A percentile compares a stretch with the other conserved stretches of the same genome.
These are phyloP conservation scores for Frieseomelitta varia DNA, from an alignment of 1,140 invertebrate species.

Conservation along the genomic window DNA sequence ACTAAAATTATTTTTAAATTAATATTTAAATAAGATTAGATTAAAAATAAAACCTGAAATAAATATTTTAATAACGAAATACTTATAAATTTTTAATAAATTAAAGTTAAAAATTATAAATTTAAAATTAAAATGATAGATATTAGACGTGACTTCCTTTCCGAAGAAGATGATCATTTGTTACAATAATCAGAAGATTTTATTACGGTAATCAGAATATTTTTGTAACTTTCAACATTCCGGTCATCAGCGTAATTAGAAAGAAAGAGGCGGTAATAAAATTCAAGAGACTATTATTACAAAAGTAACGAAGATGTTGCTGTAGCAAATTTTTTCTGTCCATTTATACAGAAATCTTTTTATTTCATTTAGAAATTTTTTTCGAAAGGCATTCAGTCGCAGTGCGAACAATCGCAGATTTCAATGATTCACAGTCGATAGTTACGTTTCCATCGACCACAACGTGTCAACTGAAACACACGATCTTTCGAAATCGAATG, in stretches of 20 bases:
- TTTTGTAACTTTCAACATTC: neutral
- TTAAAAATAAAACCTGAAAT: too few species aligned
- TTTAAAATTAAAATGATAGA: too few species aligned
- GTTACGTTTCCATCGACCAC: conserved; percentile 4
- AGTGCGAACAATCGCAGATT: neutral
- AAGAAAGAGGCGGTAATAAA: neutral
- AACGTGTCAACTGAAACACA: neutral
- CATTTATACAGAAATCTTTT: neutral
- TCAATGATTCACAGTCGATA: conserved; percentile 24
- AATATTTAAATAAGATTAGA: too few species aligned
- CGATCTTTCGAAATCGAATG: conserved; percentile 19
- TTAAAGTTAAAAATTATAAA: too few species aligned
- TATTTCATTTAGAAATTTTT: neutral
- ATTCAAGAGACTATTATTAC: neutral
- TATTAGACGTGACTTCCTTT: neutral
- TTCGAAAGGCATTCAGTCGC: neutral
- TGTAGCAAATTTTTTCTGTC: neutral
- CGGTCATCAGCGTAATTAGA: too few species aligned
- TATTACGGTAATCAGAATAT: neutral
- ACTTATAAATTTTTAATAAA: too few species aligned
- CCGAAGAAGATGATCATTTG: neutral
- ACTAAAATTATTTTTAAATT: too few species aligned
- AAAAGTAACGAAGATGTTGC: neutral
- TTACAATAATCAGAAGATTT: neutral
- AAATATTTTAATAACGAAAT: too few species aligned